A percentile compares a stretch with the other conserved stretches of the same genome.
These are phyloP conservation scores for Xenopus petersii DNA, from an alignment of 2,797 vertebrate species.

Conservation along the genomic window DNA sequence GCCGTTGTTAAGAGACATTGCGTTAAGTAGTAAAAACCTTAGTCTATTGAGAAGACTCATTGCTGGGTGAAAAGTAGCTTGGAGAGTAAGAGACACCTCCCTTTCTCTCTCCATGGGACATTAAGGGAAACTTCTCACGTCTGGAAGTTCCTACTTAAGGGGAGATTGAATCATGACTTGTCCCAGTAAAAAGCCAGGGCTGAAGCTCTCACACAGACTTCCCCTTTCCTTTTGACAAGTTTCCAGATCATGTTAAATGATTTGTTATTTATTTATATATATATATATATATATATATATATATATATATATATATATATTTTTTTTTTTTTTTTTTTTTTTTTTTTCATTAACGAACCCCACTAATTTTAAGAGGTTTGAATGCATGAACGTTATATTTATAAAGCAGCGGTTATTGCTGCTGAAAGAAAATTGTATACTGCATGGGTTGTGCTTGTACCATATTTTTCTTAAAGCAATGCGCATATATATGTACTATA, in stretches of 20 bases:
- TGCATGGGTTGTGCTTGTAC: conserved; percentile 39
- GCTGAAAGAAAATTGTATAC: conserved; percentile 38
- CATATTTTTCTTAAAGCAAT: conserved; percentile 42
- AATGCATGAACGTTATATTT: conserved; percentile 44
- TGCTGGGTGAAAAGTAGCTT: background rate
- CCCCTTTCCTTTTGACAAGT: conserved; percentile 36
- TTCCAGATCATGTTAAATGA: conserved; percentile 40
- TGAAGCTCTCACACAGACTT: conserved; percentile 10
- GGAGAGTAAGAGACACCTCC: background rate
- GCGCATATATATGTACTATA: conserved; percentile 35
- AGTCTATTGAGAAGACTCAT: background rate
- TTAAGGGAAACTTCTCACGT: background rate
- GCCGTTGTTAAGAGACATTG: conserved; percentile 14
- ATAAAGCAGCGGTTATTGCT: conserved; percentile 35
- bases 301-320: background rate
- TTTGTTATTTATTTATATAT: conserved; percentile 31
- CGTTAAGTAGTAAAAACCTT: conserved; percentile 20
- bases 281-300: background rate
- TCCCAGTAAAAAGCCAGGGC: conserved; percentile 5
- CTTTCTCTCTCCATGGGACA: conserved; percentile 8
- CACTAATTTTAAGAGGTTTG: conserved; percentile 42
- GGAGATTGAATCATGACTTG: conserved; percentile 1
- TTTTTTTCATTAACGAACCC: conserved; percentile 33
- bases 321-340: no score
- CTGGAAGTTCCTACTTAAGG: conserved; percentile 1